Percentiles rank a stretch among this genome's conserved stretches.
These are phyloP conservation scores for Nycteola revayana DNA, from an alignment of 2,888 invertebrate species.

Conservation along the genomic window DNA sequence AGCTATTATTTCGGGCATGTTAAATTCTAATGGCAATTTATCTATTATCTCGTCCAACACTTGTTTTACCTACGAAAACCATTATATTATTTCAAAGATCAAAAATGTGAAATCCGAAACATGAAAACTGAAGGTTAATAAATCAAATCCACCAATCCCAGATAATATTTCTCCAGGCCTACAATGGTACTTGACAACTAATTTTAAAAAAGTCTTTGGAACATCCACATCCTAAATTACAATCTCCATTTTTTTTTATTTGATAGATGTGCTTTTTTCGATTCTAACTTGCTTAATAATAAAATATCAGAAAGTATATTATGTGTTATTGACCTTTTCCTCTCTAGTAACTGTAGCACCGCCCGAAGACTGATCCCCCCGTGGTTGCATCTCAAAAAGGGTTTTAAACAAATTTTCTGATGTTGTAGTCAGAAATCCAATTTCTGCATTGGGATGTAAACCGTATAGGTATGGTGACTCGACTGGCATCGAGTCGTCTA, in stretches of 20 bases:
- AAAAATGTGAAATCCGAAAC: too few species aligned
- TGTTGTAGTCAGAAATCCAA: constrained; percentile 96
- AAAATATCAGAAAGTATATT: too few species aligned
- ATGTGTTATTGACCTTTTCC: constrained; percentile 92
- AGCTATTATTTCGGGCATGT: constrained; percentile 96
- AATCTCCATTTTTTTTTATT: too few species aligned
- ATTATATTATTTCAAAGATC: too few species aligned
- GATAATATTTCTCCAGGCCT: too few species aligned
- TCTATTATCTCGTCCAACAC: constrained; percentile 97
- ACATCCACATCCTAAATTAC: too few species aligned
- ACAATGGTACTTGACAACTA: too few species aligned
- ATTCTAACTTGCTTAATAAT: too few species aligned
- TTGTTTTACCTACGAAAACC: constrained; percentile 93
- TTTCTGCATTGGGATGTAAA: constrained; percentile 97
- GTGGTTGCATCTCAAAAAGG: constrained; percentile 98
- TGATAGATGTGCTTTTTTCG: too few species aligned
- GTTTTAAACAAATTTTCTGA: constrained; percentile 96
- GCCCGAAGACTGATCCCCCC: constrained; percentile 93
- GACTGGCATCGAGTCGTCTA: constrained; percentile 95
- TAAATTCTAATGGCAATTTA: constrained; percentile 97
- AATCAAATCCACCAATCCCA: too few species aligned
- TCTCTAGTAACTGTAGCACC: constrained; percentile 94
- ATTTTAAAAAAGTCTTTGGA: too few species aligned
- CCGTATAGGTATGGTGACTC: constrained; percentile 98
- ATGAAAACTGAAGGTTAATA: too few species aligned